Conservation (phyloP, 2,113 vertebrate species). For the Ctenomys sociabilis region DNA sequence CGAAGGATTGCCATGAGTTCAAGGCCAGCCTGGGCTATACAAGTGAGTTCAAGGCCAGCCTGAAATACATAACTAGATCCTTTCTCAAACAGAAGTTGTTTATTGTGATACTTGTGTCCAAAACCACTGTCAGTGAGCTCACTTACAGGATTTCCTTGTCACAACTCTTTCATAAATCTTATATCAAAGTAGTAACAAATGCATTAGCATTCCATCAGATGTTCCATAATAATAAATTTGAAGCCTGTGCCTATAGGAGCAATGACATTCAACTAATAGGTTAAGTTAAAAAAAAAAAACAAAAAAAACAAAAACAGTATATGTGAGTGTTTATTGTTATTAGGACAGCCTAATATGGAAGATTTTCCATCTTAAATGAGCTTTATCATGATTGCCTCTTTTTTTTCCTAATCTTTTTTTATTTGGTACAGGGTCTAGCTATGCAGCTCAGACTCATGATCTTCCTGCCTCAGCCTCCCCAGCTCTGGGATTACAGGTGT, state of each 20-base stretch:
- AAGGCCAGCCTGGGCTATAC: neutral
- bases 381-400: neutral
- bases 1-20: neutral
- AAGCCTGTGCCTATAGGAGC: neutral
- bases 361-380: neutral
- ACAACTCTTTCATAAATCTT: slow-evolving; percentile 5
- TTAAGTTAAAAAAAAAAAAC: no score
- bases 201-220: neutral
- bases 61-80: no score
- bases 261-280: neutral
- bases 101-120: neutral
- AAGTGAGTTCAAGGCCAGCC: neutral
- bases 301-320: neutral
- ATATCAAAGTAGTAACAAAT: neutral
- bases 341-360: neutral
- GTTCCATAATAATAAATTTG: neutral
- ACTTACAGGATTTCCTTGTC: neutral
- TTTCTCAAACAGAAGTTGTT: neutral
- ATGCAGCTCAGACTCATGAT: no score
- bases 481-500: no score
- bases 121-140: neutral
- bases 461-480: no score
- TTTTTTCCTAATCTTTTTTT: no score
- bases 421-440: no score
- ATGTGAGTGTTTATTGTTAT: neutral